These are phyloP conservation scores for Bombus polaris DNA, from an alignment of 1,140 invertebrate species.

Conservation along the genomic window DNA sequence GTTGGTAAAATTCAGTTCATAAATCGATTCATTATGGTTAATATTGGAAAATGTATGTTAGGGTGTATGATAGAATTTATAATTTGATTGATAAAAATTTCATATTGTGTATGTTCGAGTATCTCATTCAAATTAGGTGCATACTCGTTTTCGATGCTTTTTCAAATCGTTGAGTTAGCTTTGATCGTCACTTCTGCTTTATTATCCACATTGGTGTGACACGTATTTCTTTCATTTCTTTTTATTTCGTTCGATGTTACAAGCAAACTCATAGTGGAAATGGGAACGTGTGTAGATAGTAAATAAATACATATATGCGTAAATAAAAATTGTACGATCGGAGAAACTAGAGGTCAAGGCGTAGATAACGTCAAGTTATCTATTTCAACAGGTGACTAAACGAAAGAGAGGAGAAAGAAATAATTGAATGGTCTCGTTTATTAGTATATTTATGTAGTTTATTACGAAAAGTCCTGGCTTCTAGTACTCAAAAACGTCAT, in stretches of 20 bases:
- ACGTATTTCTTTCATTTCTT: slow-evolving; percentile 62
- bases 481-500: slow-evolving; percentile 8
- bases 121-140: slow-evolving; percentile 3
- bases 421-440: slow-evolving; percentile 9
- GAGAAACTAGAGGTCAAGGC: slow-evolving; percentile 27
- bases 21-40: background rate
- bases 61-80: background rate
- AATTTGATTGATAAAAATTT: background rate
- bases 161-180: slow-evolving; percentile 58
- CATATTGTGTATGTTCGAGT: background rate
- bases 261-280: slow-evolving; percentile 28
- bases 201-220: slow-evolving; percentile 55
- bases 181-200: slow-evolving; percentile 57
- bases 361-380: background rate
- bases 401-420: slow-evolving; percentile 7
- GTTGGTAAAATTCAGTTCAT: background rate
- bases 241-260: slow-evolving; percentile 35
- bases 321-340: slow-evolving; percentile 7
- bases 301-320: slow-evolving; percentile 11
- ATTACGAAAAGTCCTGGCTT: background rate
- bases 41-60: background rate
- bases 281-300: slow-evolving; percentile 36
- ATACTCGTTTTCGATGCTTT: slow-evolving; percentile 43
- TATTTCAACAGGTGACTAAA: background rate
- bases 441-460: background rate